phyloP scores from a whole-genome alignment of 2,888 invertebrate genomes.

The Cosmia pyralina region DNA sequence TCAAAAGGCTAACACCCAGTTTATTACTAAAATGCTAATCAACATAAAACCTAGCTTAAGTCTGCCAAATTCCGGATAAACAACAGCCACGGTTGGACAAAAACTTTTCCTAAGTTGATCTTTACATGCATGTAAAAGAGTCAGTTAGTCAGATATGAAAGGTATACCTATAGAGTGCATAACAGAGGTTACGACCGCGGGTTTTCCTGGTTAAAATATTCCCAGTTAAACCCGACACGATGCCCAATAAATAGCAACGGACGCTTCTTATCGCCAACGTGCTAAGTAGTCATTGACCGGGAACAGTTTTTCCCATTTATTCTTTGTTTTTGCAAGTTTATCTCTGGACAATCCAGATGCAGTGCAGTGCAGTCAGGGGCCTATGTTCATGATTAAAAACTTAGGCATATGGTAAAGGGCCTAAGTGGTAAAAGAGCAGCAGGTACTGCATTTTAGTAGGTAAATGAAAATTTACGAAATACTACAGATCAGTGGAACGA shows the following conservation, averaged over 20 bases:
- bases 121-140: background rate
- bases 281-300: constrained; percentile 27
- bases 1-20: background rate
- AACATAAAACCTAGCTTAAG: background rate
- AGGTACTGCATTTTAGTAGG: too few relatives aligned
- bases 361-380: background rate
- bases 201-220: constrained; percentile 44
- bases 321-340: constrained; percentile 27
- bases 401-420: too few relatives aligned
- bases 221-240: constrained; percentile 35
- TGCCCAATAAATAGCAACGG: constrained; percentile 28
- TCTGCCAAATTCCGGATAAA: background rate
- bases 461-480: too few relatives aligned
- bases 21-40: background rate
- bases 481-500: too few relatives aligned
- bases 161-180: background rate
- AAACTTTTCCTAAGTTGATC: background rate
- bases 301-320: constrained; percentile 32
- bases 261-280: constrained; percentile 33
- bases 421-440: too few relatives aligned
- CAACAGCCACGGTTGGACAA: background rate
- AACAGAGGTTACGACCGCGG: background rate
- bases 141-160: background rate
- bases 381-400: too few relatives aligned
- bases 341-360: background rate